Base-by-base conservation (phyloP, 2,797 vertebrate species). In the Chrysolophus pictus region DNA sequence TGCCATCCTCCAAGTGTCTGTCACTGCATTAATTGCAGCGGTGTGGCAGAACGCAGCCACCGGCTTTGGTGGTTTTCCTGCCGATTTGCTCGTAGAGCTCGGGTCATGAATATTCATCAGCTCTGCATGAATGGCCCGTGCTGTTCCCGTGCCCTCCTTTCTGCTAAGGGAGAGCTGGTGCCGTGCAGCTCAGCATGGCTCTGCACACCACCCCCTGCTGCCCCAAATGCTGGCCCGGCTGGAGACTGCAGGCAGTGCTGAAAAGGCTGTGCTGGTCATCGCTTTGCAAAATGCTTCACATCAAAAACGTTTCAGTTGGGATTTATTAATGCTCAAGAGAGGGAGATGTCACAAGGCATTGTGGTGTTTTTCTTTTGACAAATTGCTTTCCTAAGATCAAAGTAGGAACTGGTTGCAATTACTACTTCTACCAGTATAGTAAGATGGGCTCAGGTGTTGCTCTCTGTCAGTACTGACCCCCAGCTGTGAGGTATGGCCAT, bases 341-440 rank as follows among this genome's bases (percentile, higher is more conserved):
- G 21, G 44, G 46, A 69, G 22, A 13, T 24, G 5, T 28, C 47
- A 49, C 23, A 49, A 47, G 46, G 22, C 58, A 28, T 0, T 14
- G 0, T 11, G 6, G 21, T 11, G 13, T 41, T 1, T 17, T n/a
- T 51, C 39, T 11, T 16, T 11, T n/a, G 28, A 29, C 0, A 1
- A 19, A 44, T 39, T 47, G 11, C 1, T 1, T 31, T 2, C 47
- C 23, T 49, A 28, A 33, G n/a, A 39, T 18, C 21, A 46, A 64
- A 42, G 13, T 0, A 22, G 11, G 29, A 39, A 6, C 5, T 4
- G 6, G 4, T 35, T 7, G 11, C 21, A 29, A 53, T 63, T 15
- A 59, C 17, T 63, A 6, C 4, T 11, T 51, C 2, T 35, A 21
- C 46, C 29, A 37, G 4, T 24, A 6, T 13, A 37, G 3, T 3